Percentiles rank a stretch among this genome's conserved stretches.
These are phyloP conservation scores for Diaphora mendica DNA, from an alignment of 2,888 invertebrate genomes.

Conservation along the genomic window DNA sequence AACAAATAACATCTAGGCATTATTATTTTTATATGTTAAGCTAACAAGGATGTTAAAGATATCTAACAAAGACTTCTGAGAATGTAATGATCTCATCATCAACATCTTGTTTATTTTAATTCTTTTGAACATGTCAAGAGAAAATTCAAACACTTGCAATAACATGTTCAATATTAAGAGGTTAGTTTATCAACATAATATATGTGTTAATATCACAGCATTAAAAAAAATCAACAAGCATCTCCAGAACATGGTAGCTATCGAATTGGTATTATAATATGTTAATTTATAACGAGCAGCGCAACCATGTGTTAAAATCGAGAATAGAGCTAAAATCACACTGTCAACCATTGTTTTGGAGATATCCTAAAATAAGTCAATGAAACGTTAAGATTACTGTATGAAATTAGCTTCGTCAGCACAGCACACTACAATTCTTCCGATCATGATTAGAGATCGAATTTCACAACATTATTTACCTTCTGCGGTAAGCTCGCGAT, in stretches of 20 bases:
- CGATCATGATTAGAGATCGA: constrained; percentile 25
- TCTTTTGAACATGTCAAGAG: background rate
- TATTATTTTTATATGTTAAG: background rate
- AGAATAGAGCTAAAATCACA: background rate
- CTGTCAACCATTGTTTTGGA: background rate
- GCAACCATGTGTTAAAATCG: background rate
- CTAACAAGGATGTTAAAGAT: background rate
- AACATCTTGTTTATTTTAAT: background rate
- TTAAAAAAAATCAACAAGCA: background rate
- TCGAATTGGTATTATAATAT: background rate
- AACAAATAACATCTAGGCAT: background rate
- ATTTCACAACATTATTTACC: constrained; percentile 77
- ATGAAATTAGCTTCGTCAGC: background rate
- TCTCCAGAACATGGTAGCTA: background rate
- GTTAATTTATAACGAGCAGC: background rate
- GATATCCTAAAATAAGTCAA: background rate
- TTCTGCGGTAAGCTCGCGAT: constrained; percentile 90
- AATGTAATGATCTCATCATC: background rate
- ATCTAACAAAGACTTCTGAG: background rate
- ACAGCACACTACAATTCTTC: background rate
- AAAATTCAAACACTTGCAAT: background rate
- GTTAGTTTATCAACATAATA: background rate
- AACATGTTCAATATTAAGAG: background rate
- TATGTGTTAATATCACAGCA: background rate
- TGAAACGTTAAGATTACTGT: background rate